Base-by-base conservation (phyloP, 2,797 vertebrate species). In the Parauchenoglanis ngamensis region DNA sequence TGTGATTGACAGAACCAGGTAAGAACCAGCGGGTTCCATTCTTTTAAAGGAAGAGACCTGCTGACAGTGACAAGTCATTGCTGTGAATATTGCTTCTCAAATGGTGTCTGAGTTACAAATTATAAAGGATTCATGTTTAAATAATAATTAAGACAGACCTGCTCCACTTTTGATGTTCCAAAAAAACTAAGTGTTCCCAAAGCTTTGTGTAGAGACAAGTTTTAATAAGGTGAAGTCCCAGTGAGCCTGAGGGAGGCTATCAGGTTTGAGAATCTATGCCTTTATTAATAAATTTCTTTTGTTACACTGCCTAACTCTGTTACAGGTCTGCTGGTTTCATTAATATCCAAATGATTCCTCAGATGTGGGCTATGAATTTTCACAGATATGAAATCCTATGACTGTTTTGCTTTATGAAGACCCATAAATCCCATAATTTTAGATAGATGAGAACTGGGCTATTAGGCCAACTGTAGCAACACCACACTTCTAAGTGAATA, bases 1-100 rank as follows among this genome's bases (percentile, higher is more conserved):
- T 87, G 90, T 91, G 94, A 94, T 92, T 94, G 92, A 93, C 92
- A 92, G 93, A 94, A 93, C 92, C 72, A 70, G 81, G 59, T 82
- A 93, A 92, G 93, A 86, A 90, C 91, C 87, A 86, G 76, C 83
- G 90, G 91, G 89, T 92, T 89, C 73, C 89, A 92, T 82, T 90
- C 89, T 89, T 87, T 56, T 89, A 87, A 89, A 87, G 78, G 73
- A 85, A 61, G 57, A n/a, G 12, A 40, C 21, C 49, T 40, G 31
- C 49, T 70, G 46, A 83, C 63, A 83, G 65, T 35, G 49, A 83
- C 1, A 70, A 83, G 87, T 87, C 83, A 44, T 61, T 57, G n/a
- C 72, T 10, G 35, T 73, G 86, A 80, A 84, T 77, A 44, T 31
- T 28, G n/a, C 59, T 80, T 75, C 15, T 68, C 61, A 72, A 59